These are phyloP conservation scores for Acleris emargana DNA, from an alignment of 2,888 invertebrate species.

Conservation along the genomic window DNA sequence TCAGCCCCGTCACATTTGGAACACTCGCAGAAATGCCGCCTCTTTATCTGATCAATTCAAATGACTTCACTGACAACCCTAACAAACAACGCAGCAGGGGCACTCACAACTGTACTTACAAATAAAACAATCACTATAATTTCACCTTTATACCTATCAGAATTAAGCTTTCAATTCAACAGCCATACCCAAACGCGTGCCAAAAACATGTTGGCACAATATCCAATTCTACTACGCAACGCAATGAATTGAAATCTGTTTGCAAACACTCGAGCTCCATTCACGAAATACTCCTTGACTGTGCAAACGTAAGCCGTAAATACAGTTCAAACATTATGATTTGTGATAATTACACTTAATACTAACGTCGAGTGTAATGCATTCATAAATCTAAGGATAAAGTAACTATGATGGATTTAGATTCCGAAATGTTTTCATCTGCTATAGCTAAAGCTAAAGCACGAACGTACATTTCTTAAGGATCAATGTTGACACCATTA, in stretches of 20 bases:
- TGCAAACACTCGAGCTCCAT: constrained; percentile 36
- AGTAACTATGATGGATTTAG: constrained; percentile 47
- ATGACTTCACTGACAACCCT: constrained; percentile 62
- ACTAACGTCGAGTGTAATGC: constrained; percentile 54
- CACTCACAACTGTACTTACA: constrained; percentile 43
- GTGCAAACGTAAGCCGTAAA: constrained; percentile 52
- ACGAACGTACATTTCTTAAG: constrained; percentile 3
- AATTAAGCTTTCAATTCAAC: constrained; percentile 44
- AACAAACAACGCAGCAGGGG: constrained; percentile 69
- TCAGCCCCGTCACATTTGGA: constrained; percentile 13
- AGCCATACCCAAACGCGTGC: constrained; percentile 37
- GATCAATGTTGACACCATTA: constrained; percentile 37
- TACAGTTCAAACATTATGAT: constrained; percentile 65
- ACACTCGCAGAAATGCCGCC: constrained; percentile 21
- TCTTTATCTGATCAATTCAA: constrained; percentile 59
- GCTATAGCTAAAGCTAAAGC: neutral
- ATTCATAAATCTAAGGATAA: constrained; percentile 53
- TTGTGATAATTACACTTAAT: constrained; percentile 68
- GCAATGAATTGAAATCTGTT: constrained; percentile 36
- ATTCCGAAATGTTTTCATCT: constrained; percentile 23
- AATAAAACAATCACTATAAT: constrained; percentile 39
- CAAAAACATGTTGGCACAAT: constrained; percentile 19
- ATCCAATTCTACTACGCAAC: constrained; percentile 28
- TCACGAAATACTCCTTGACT: constrained; percentile 52
- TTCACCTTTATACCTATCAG: constrained; percentile 43